Evolutionary conservation across 2,797 vertebrate genomes (phyloP).

Genomic region (Lates japonicus): DNA sequence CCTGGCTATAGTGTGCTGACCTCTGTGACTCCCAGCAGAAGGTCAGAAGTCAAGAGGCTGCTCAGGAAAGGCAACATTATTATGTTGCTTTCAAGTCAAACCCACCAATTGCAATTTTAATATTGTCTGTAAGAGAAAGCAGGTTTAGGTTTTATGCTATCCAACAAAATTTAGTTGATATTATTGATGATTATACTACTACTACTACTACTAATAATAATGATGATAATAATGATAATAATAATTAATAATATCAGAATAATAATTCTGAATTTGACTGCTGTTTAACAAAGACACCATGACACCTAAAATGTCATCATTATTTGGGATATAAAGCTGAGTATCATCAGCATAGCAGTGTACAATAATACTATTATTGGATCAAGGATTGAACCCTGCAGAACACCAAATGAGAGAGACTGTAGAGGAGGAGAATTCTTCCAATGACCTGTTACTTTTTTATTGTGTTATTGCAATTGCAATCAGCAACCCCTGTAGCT

Average conservation of each 20-base stretch:
- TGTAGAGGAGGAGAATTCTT: not conserved
- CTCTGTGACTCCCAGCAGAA: slow-evolving; percentile 44
- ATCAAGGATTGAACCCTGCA: not conserved
- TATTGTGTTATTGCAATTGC: not conserved
- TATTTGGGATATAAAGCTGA: not conserved
- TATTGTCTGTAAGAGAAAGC: not conserved
- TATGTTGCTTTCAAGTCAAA: slow-evolving; percentile 29
- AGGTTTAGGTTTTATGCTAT: not conserved
- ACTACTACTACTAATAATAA: too few relatives aligned
- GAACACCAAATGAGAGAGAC: not conserved
- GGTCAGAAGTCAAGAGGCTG: slow-evolving; percentile 67
- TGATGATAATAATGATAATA: too few relatives aligned
- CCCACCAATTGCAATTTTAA: not conserved
- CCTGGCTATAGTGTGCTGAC: slow-evolving; percentile 28
- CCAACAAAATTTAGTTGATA: not conserved
- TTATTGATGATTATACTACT: too few relatives aligned
- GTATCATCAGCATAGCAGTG: not conserved
- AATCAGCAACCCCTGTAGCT: not conserved
- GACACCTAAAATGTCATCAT: too few relatives aligned
- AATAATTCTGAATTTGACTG: too few relatives aligned
- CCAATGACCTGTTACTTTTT: not conserved
- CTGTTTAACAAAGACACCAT: too few relatives aligned
- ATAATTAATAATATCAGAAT: too few relatives aligned
- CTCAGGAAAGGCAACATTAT: slow-evolving; percentile 47
- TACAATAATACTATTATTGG: not conserved